Percentiles rank a stretch among this genome's conserved stretches.
Conservation (phyloP, 1,140 invertebrate genomes). For the Achroia grisella region DNA sequence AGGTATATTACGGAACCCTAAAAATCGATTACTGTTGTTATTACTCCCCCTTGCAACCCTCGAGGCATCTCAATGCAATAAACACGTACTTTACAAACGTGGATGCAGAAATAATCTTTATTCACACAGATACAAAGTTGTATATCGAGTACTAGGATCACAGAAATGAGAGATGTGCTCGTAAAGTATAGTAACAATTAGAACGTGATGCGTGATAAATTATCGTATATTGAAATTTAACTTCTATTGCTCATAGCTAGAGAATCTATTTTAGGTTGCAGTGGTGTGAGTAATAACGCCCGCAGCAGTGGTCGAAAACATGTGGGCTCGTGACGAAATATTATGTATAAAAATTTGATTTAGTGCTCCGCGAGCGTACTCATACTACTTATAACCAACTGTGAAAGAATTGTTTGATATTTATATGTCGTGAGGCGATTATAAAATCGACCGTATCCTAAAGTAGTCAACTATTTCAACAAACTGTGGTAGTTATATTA, state of each 20-base stretch:
- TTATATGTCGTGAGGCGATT: too few species aligned
- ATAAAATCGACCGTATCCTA: too few species aligned
- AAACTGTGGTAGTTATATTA: too few species aligned
- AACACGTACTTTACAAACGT: slow-evolving; percentile 27
- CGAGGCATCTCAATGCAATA: slow-evolving; percentile 20
- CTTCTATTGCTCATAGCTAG: neutral
- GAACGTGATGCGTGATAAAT: neutral
- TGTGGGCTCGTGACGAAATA: slow-evolving; percentile 29
- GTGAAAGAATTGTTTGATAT: too few species aligned
- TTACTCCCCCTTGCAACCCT: neutral
- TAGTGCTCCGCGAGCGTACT: neutral
- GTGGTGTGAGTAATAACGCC: slow-evolving; percentile 25
- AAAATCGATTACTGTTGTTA: neutral
- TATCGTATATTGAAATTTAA: neutral
- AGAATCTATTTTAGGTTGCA: neutral
- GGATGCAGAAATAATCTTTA: slow-evolving; percentile 6
- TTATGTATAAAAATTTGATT: slow-evolving; percentile 24
- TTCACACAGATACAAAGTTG: slow-evolving; percentile 24
- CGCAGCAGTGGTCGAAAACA: slow-evolving; percentile 36
- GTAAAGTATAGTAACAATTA: slow-evolving; percentile 3
- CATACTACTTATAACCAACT: too few species aligned
- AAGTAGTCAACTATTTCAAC: too few species aligned
- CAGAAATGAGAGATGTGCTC: neutral
- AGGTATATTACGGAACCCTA: too few species aligned
- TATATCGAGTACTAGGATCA: slow-evolving; percentile 31